Evolutionary conservation across 2,797 vertebrate genomes (phyloP).

Genomic region (Danio choprae): DNA sequence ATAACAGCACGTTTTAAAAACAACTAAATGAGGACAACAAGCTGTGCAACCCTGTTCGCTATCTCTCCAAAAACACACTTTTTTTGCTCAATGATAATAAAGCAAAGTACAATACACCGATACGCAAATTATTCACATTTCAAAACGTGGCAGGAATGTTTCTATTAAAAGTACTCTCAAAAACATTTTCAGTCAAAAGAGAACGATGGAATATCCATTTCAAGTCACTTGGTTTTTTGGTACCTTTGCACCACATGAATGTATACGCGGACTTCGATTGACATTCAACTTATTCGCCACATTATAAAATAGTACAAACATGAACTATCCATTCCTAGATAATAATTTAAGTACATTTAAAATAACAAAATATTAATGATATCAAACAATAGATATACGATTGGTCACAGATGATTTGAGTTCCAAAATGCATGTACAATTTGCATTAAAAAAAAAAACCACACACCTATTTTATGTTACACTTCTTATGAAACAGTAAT

Average conservation of each 20-base stretch:
- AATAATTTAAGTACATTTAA: conserved; percentile 24
- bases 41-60: conserved; percentile 7
- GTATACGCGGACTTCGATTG: neutral
- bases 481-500: conserved; percentile 3
- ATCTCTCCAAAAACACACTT: neutral
- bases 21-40: conserved; percentile 4
- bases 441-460: neutral
- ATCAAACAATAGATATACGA: conserved; percentile 12
- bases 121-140: neutral
- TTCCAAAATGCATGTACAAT: conserved; percentile 17
- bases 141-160: neutral
- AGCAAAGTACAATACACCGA: neutral
- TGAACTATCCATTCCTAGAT: neutral
- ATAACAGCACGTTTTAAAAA: conserved; percentile 21
- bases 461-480: neutral
- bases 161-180: neutral
- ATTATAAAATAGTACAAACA: conserved; percentile 30
- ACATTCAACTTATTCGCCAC: conserved; percentile 3
- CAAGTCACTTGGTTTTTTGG: conserved; percentile 1
- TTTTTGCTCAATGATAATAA: neutral
- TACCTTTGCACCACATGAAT: neutral
- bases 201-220: conserved; percentile 4
- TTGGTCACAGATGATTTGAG: conserved; percentile 23
- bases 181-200: neutral
- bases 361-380: conserved; percentile 12